phyloP scores from a whole-genome alignment of 2,888 invertebrate species.

The Troglohyphantes excavatus region DNA sequence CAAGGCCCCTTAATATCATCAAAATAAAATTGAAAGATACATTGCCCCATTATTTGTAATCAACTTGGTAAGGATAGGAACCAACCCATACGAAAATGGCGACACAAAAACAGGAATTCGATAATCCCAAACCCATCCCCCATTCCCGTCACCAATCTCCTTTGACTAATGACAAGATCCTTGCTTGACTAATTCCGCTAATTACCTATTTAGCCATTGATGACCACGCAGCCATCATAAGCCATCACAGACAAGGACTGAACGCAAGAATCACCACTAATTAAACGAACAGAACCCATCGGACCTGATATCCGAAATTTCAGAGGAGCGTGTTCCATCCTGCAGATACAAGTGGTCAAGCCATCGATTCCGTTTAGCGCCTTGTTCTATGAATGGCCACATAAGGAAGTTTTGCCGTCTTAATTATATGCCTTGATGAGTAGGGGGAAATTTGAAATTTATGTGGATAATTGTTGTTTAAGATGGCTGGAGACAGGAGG shows the following conservation, averaged over 20 bases:
- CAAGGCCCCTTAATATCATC: too few relatives aligned
- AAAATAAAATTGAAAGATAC: too few relatives aligned
- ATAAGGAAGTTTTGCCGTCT: slow-evolving; percentile 54
- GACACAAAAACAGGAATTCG: background rate
- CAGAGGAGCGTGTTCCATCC: background rate
- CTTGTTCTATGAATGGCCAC: slow-evolving; percentile 56
- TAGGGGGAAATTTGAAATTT: slow-evolving; percentile 60
- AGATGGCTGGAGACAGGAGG: background rate
- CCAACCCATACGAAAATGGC: too few relatives aligned
- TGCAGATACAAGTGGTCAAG: slow-evolving; percentile 9
- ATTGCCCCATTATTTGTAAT: too few relatives aligned
- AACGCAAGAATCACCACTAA: slow-evolving; percentile 33
- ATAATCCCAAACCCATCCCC: background rate
- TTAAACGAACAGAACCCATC: slow-evolving; percentile 38
- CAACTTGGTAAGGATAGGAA: too few relatives aligned
- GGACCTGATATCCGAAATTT: slow-evolving; percentile 35
- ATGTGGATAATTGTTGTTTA: slow-evolving; percentile 60
- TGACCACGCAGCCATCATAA: slow-evolving; percentile 67
- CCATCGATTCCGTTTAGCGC: slow-evolving; percentile 29
- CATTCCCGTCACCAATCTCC: background rate
- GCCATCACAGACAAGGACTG: too few relatives aligned
- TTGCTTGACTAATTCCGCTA: slow-evolving; percentile 70
- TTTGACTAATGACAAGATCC: slow-evolving; percentile 57
- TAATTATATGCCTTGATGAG: slow-evolving; percentile 63
- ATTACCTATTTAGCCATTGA: slow-evolving; percentile 73